Base-by-base conservation (phyloP, 2,888 invertebrate genomes). In the Clivina fossor region DNA sequence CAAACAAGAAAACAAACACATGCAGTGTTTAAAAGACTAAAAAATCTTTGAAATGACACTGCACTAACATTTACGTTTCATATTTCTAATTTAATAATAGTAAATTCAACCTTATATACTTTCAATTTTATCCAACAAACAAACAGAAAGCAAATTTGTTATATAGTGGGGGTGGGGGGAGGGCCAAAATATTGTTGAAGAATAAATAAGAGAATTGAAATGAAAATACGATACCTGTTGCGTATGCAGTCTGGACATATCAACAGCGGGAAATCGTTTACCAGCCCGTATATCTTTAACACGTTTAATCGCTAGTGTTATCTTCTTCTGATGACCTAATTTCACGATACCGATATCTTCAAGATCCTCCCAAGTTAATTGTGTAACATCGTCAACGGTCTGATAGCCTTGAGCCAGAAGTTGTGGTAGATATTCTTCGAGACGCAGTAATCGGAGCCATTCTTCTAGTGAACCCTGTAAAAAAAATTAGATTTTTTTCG, bases 291-390 rank as follows among this genome's bases (percentile, higher is more conserved):
- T 90, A 71, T 95, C 93, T 76, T 96, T 95, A 49, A 98, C 88
- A 73, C 96, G 83, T 75, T 97, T 97, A 66, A 98, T 94, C 59
- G 98, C 98, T 69, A 99, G 79, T 70, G 95, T 84, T 64, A 99
- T 89, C 79, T 97, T 94, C 82, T 99, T 99, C 78, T 99, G 97
- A 74, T 99, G 99, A 26, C 99, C 99, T 69, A 93, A 77, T 68
- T 91, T 86, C 18, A 92, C 90, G 68, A 93, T 91, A 55, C 93
- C 92, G 73, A 98, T 94, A 71, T 99, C 98, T 78, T 99, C 98
- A 70, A 99, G 82, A 77, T 99, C 99, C 71, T 99, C 99, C 96
- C 97, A 98, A 57, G 93, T 93, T 50, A 99, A 83, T 70, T 95
- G 93, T 24, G 93, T 91, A 51, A 97, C 91, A 74, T 93, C 90